Evolutionary conservation across 2,797 vertebrate species (phyloP).

Genomic region (Falco naumanni): DNA sequence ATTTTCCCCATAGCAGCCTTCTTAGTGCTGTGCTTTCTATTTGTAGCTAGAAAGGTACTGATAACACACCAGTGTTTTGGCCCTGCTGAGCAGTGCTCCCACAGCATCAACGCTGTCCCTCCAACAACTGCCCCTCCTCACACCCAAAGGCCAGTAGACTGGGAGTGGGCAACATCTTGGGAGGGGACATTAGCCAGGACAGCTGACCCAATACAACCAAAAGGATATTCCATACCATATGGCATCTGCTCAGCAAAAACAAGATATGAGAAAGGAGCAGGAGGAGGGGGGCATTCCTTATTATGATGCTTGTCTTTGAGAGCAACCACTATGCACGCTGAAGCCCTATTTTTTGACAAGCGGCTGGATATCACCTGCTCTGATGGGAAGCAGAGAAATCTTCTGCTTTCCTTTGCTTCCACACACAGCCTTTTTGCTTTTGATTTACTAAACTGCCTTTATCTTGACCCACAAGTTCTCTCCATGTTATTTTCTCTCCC

Average conservation of each 20-base stretch:
- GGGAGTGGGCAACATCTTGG: not conserved
- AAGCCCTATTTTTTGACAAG: not conserved
- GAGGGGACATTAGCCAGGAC: not conserved
- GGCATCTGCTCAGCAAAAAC: not conserved
- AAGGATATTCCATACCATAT: not conserved
- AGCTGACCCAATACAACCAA: not conserved
- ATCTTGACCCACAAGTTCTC: not conserved
- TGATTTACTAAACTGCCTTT: not conserved
- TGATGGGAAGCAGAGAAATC: not conserved
- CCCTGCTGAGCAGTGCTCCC: not conserved
- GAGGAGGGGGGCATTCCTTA: not conserved
- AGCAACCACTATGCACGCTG: rapidly evolving
- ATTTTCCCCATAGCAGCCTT: not conserved
- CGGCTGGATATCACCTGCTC: not conserved
- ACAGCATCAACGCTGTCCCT: not conserved
- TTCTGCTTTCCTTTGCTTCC: not conserved
- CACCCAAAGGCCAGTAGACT: not conserved
- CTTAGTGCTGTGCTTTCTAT: not conserved
- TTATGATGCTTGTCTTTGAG: not conserved
- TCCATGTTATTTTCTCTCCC: not conserved
- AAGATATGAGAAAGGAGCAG: not conserved
- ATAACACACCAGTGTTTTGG: not conserved
- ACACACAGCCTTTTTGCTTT: not conserved
- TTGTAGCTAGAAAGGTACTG: not conserved
- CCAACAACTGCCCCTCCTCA: too few relatives aligned